A percentile compares a stretch with the other conserved stretches of the same genome.
Evolutionary conservation across 2,888 invertebrate genomes (phyloP).

Genomic region (Papilio elwesi): DNA sequence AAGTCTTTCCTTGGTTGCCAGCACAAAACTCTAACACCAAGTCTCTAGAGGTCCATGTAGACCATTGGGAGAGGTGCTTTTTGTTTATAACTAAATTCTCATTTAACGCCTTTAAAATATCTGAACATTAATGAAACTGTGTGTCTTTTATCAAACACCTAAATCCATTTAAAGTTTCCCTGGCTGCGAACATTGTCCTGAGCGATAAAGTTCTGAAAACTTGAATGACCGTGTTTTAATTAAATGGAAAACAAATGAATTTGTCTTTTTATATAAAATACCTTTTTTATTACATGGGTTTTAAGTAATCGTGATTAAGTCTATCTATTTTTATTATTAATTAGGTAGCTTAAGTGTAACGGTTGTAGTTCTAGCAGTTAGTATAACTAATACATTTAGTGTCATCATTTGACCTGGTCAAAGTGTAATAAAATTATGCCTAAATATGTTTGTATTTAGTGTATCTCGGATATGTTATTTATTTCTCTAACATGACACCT

Average conservation of each 20-base stretch:
- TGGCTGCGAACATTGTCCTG: conserved; percentile 17
- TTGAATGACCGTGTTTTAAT: conserved; percentile 33
- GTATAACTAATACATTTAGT: no score
- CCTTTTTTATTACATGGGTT: background rate
- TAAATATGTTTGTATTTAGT: no score
- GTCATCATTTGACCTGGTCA: no score
- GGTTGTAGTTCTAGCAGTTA: no score
- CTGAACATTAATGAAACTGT: background rate
- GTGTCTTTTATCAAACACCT: conserved; percentile 6
- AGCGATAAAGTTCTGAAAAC: conserved; percentile 23
- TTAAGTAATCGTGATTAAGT: background rate
- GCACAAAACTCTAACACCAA: no score
- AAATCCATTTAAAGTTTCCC: conserved; percentile 29
- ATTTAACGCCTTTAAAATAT: background rate
- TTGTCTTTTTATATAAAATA: background rate
- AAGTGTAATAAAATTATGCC: no score
- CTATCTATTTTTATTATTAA: no score
- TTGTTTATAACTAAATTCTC: background rate
- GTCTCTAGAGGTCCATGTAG: no score
- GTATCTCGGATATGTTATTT: no score
- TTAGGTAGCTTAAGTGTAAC: no score
- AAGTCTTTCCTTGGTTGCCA: no score
- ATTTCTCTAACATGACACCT: no score
- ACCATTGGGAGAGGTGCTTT: background rate
- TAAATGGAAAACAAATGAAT: conserved; percentile 30